Base-by-base conservation (phyloP, 1,140 invertebrate genomes). In the Caenorhabditis inopinata region DNA sequence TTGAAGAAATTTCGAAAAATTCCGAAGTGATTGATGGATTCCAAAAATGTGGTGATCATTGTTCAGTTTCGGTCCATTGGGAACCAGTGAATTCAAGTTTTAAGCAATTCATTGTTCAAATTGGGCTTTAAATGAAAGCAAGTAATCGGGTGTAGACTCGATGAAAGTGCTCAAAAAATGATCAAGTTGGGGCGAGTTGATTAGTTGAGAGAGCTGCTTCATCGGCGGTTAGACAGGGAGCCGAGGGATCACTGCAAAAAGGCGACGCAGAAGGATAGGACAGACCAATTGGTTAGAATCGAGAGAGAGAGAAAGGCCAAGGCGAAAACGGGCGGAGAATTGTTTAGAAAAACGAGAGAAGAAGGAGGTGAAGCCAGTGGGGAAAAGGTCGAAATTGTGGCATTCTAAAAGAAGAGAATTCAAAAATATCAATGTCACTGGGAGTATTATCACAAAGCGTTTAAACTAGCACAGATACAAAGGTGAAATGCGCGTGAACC, bases 251-350 rank as follows among this genome's bases (percentile, higher is more conserved):
- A 68, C 2, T 6, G 23, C 38, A 12, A 3, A 38, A 21, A 21
- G 23, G 23, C 11, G 12, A 68, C 9, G 38, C 32, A 68, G n/a
- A 25, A 29, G 38, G 32, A 68, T 32, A 38, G 38, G n/a, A 11
- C 32, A 68, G 58, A 68, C 58, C 58, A 68, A 68, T 68, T 68
- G 58, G n/a, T n/a, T n/a, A n/a, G n/a, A n/a, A n/a, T 68, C 58
- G 32, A 68, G 23, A 42, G 21, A 42, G 23, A 58, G 32, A 14
- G 58, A 38, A 32, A 32, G 38, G 38, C 58, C 32, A 32, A 68
- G 58, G 35, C 32, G 29, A 68, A 68, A 68, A 68, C 32, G 58
- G 32, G 38, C 58, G 58, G 58, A 42, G 38, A 25, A 68, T 42
- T 29, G 29, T 68, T n/a, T 68, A 29, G 58, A 32, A 68, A 68